Base-by-base conservation (phyloP, 64 coral and sea anemone species). In the Montipora cactus region DNA sequence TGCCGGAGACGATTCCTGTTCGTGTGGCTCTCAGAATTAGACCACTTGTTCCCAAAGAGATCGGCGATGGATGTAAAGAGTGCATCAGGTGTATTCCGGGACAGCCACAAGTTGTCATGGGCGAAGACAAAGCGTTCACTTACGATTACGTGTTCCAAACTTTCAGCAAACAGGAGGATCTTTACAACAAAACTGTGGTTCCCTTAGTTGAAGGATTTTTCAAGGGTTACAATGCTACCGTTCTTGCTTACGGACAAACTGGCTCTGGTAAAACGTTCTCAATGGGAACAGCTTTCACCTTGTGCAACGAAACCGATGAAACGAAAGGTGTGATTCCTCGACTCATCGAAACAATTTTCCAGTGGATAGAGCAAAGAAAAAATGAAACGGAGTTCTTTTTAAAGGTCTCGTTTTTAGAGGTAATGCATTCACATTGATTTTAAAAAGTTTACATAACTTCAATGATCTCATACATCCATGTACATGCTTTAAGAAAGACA, bases 331-430 rank as follows among this genome's bases (percentile, higher is more conserved):
- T 99, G 2, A 99, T 99, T 67, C 98, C 98, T 55, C 84, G 95
- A 25, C 89, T 92, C 4, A 95, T 99, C 18, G 50, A 92, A 59
- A 82, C 79, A 58, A 74, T 99, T 45, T 99, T 99, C 72, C 28
- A 71, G 22, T 88, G 87, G 76, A 96, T 99, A 11, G 89, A 95
- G 2, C 59, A 87, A n/a, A 93, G 77, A 64, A 96, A 96, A 57
- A 89, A 95, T 1, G 74, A 89, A 19, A 91, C 78, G 47, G 95
- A 96, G 28, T 96, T 96, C 77, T 58, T 93, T 16, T 76, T 99
- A 23, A 99, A 99, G 85, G 95, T 80, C 20, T 99, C 98, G 4
- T 99, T 99, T 76, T 76, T 99, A 75, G 97, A 99, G 97, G 97
- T 98, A 92, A 1, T 64, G 53, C 0, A 16, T 12, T 55, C 10